Evolutionary conservation across 2,113 vertebrate species (phyloP).

Genomic region (Collichthys lucidus): DNA sequence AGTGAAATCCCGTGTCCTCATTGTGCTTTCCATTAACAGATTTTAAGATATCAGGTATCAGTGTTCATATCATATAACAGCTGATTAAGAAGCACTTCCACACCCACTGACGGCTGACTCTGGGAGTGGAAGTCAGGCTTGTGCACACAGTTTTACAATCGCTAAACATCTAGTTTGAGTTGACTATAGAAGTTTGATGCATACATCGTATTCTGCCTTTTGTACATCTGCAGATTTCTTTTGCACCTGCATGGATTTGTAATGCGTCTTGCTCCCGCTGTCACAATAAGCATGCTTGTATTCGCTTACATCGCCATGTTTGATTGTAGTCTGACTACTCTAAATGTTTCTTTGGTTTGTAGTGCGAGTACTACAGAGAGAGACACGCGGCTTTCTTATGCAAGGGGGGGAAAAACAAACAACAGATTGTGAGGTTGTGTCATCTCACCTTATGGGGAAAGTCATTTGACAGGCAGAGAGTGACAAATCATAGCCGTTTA

Average conservation of each 20-base stretch:
- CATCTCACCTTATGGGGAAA: not conserved
- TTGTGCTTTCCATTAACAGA: not conserved
- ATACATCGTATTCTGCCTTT: not conserved
- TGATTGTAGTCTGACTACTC: not conserved
- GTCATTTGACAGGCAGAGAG: slow-evolving; percentile 29
- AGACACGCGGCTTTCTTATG: not conserved
- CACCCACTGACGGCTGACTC: not conserved
- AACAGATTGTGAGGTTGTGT: not conserved
- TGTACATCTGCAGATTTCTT: not conserved
- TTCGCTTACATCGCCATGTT: not conserved
- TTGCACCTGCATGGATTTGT: not conserved
- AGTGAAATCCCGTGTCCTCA: not conserved
- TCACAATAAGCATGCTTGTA: not conserved
- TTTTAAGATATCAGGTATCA: not conserved
- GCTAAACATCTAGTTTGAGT: not conserved
- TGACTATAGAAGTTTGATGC: too few species aligned
- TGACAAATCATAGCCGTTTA: slow-evolving; percentile 52
- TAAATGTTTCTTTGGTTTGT: not conserved
- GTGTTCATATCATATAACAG: not conserved
- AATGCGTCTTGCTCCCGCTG: not conserved
- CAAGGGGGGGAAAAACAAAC: slow-evolving; percentile 8
- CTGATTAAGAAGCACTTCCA: not conserved
- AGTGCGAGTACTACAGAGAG: not conserved
- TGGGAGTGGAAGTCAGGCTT: not conserved
- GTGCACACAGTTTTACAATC: not conserved